Conservation (phyloP, 2,888 invertebrate genomes). For the Stictocephala bisonia region DNA sequence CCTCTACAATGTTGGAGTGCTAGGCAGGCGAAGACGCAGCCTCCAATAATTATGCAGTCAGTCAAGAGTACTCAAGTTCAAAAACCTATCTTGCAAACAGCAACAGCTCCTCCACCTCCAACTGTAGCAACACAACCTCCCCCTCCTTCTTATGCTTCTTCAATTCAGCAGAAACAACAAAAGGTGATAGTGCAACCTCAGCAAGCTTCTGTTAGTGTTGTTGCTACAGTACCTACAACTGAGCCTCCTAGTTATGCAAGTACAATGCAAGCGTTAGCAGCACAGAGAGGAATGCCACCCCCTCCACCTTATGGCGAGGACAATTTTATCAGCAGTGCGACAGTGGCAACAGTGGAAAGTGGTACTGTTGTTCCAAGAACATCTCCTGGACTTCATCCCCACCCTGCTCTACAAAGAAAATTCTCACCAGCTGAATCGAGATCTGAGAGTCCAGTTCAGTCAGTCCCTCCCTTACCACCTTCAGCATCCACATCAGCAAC, state of each 20-base stretch:
- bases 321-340: conserved; percentile 63
- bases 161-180: conserved; percentile 77
- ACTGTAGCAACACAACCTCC: conserved; percentile 71
- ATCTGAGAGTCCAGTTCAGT: conserved; percentile 60
- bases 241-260: conserved; percentile 94
- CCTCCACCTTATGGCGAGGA: conserved; percentile 55
- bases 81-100: conserved; percentile 94
- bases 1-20: conserved; percentile 88
- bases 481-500: conserved; percentile 72
- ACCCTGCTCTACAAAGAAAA: conserved; percentile 72
- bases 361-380: conserved; percentile 50
- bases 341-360: conserved; percentile 65
- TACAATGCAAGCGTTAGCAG: conserved; percentile 83
- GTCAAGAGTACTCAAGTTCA: conserved; percentile 96
- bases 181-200: conserved; percentile 65
- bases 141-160: conserved; percentile 85
- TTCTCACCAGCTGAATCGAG: conserved; percentile 70
- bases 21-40: conserved; percentile 88
- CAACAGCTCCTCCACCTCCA: conserved; percentile 87
- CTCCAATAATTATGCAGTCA: conserved; percentile 96
- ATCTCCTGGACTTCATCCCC: conserved; percentile 52
- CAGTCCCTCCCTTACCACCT: conserved; percentile 68
- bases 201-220: conserved; percentile 64
- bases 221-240: conserved; percentile 76
- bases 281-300: conserved; percentile 71